Percentiles rank a stretch among this genome's conserved stretches.
phyloP scores from a whole-genome alignment of 1,140 invertebrate genomes.

The Zaprionus kolodkinae region DNA sequence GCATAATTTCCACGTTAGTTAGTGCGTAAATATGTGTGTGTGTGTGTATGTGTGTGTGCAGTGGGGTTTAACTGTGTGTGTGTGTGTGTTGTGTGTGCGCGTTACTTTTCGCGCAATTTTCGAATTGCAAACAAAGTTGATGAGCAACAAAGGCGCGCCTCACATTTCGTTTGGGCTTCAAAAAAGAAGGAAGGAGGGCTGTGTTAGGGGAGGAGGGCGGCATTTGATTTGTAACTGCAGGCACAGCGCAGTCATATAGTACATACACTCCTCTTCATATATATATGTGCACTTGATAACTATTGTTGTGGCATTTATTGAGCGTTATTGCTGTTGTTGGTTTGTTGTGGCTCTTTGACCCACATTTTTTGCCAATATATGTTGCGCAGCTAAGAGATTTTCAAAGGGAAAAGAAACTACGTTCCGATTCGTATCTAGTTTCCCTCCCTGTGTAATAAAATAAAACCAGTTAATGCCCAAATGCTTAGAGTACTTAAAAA shows the following conservation, averaged over 20 bases:
- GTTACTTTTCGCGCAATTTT: constrained; percentile 74
- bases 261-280: constrained; percentile 12
- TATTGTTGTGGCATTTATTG: constrained; percentile 74
- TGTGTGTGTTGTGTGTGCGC: constrained; percentile 47
- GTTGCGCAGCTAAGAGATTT: constrained; percentile 47
- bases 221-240: constrained; percentile 61
- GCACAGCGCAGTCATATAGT: constrained; percentile 27
- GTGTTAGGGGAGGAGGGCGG: background rate
- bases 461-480: no score
- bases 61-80: constrained; percentile 14
- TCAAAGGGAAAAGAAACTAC: background rate
- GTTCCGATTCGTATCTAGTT: background rate
- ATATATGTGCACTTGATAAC: constrained; percentile 50
- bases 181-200: background rate
- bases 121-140: constrained; percentile 72
- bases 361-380: constrained; percentile 80
- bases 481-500: no score
- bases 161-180: constrained; percentile 44
- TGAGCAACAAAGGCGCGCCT: constrained; percentile 65
- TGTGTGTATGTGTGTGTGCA: constrained; percentile 36
- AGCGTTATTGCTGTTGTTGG: constrained; percentile 71
- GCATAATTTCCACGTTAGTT: constrained; percentile 78
- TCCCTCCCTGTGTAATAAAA: background rate
- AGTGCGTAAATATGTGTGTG: constrained; percentile 64
- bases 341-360: constrained; percentile 72